These are phyloP conservation scores for Protophormia terraenovae DNA, from an alignment of 2,888 invertebrate genomes.

Conservation along the genomic window DNA sequence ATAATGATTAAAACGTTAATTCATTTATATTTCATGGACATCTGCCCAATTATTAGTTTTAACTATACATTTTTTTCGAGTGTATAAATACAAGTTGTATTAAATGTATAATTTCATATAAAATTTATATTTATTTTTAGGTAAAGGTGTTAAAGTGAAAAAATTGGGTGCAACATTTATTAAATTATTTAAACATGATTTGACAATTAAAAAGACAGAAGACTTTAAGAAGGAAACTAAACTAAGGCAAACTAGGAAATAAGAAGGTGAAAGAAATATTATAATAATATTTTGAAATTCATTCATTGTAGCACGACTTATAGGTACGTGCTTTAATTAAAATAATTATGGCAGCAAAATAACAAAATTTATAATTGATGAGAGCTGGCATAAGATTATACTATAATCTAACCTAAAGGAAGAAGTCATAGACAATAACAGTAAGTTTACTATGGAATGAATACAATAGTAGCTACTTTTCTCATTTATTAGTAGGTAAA, in stretches of 20 bases:
- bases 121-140: not conserved
- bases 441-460: not conserved
- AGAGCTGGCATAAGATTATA: not conserved
- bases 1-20: too few relatives aligned
- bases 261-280: not conserved
- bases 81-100: not conserved
- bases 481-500: not conserved
- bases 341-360: not conserved
- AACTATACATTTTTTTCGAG: too few relatives aligned
- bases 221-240: not conserved
- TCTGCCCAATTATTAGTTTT: too few relatives aligned
- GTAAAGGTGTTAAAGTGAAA: slow-evolving; percentile 37
- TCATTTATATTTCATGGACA: too few relatives aligned
- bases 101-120: not conserved
- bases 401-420: not conserved
- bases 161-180: slow-evolving; percentile 27
- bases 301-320: not conserved
- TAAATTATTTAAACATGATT: slow-evolving; percentile 29
- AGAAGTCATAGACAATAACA: not conserved
- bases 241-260: not conserved
- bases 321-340: slow-evolving; percentile 26
- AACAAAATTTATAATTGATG: slow-evolving; percentile 14
- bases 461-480: not conserved
- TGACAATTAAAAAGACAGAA: slow-evolving; percentile 11
- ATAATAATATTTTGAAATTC: not conserved